A percentile compares a stretch with the other conserved stretches of the same genome.
phyloP scores from a whole-genome alignment of 1,140 invertebrate species.

The Charaxes varanes region DNA sequence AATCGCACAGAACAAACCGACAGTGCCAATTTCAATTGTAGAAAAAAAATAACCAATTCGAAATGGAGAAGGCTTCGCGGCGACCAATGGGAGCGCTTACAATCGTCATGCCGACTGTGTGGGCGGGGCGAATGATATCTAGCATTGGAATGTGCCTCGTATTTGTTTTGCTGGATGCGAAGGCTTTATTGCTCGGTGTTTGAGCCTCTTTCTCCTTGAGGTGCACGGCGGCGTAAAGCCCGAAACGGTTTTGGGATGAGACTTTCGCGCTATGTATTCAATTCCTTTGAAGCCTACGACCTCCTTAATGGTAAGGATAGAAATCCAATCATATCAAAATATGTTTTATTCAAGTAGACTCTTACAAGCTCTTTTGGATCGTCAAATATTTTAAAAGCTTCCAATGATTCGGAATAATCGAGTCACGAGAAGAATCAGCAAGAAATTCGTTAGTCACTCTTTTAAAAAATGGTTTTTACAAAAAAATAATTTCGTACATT shows the following conservation, averaged over 20 bases:
- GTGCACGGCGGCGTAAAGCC: slow-evolving; percentile 50
- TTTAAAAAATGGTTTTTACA: too few species aligned
- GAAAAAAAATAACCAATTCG: slow-evolving; percentile 73
- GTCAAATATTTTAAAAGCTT: too few species aligned
- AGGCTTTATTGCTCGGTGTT: slow-evolving; percentile 70
- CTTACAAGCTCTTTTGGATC: too few species aligned
- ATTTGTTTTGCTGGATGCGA: slow-evolving; percentile 70
- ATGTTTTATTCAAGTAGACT: too few species aligned
- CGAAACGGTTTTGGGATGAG: slow-evolving; percentile 53
- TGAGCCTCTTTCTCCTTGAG: slow-evolving; percentile 69
- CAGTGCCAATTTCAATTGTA: slow-evolving; percentile 72
- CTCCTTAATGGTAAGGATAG: slow-evolving; percentile 13
- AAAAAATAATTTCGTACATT: too few species aligned
- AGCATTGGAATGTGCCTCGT: slow-evolving; percentile 72
- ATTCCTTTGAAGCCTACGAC: slow-evolving; percentile 39
- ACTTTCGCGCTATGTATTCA: slow-evolving; percentile 58
- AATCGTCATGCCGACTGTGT: slow-evolving; percentile 72
- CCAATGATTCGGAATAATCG: too few species aligned
- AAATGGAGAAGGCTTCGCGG: slow-evolving; percentile 67
- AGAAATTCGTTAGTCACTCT: too few species aligned
- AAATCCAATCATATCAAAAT: too few species aligned
- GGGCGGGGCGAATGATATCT: slow-evolving; percentile 71
- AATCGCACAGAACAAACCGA: slow-evolving; percentile 64
- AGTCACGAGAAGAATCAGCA: too few species aligned
- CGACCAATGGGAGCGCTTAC: slow-evolving; percentile 65